Conservation (phyloP, 2,888 invertebrate genomes). For the Dusona sp. region DNA sequence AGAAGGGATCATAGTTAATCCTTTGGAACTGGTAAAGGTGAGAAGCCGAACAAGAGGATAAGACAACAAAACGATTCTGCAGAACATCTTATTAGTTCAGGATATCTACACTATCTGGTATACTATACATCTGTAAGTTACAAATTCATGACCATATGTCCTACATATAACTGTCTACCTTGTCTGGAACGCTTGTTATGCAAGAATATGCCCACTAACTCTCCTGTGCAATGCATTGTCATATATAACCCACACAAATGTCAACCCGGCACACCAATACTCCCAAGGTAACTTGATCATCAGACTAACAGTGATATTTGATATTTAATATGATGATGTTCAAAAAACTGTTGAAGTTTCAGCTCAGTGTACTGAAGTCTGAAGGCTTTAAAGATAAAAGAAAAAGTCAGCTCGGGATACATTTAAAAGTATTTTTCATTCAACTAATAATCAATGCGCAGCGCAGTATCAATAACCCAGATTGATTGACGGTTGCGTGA, state of each 20-base stretch:
- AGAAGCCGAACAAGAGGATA: slow-evolving; percentile 13
- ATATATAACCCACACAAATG: not conserved
- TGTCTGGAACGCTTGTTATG: slow-evolving; percentile 33
- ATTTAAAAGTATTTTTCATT: not conserved
- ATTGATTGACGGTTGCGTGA: not conserved
- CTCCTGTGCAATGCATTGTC: slow-evolving; percentile 4
- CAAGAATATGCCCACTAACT: slow-evolving; percentile 2
- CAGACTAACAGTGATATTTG: not conserved
- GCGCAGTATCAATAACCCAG: not conserved
- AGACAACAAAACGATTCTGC: slow-evolving; percentile 22
- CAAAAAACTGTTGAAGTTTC: not conserved
- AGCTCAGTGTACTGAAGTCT: not conserved
- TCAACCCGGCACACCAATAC: not conserved
- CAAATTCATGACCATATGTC: not conserved
- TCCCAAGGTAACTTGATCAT: not conserved
- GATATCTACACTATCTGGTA: slow-evolving; percentile 12
- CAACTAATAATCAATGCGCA: not conserved
- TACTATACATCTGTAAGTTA: not conserved
- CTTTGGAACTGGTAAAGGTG: slow-evolving; percentile 18
- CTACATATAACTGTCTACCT: slow-evolving; percentile 13
- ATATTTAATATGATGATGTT: not conserved
- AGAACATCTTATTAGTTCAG: slow-evolving; percentile 7
- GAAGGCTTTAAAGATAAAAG: not conserved
- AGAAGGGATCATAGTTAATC: slow-evolving; percentile 29
- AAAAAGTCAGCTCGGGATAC: not conserved